A percentile compares a stretch with the other conserved stretches of the same genome.
phyloP scores from a whole-genome alignment of 2,113 vertebrate species.

The Oenanthe oenanthe region DNA sequence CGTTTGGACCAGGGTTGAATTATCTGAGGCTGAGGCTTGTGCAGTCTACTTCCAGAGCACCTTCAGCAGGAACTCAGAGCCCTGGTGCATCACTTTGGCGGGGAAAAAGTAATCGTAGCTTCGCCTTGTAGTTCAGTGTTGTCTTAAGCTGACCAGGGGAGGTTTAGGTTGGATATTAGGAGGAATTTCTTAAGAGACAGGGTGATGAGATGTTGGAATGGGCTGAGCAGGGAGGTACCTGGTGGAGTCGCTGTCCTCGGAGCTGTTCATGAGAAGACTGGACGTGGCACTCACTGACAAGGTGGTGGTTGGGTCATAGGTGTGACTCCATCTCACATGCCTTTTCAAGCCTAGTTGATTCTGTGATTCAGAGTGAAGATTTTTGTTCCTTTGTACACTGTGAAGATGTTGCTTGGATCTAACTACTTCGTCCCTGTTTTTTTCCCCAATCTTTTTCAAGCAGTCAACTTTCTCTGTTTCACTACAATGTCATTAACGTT shows the following conservation, averaged over 20 bases:
- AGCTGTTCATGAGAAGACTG: background rate
- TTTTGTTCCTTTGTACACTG: accelerated
- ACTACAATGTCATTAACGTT: background rate
- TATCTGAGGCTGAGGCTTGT: background rate
- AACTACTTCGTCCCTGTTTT: accelerated
- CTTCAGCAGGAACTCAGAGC: background rate
- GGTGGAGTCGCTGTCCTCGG: background rate
- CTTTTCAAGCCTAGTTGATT: background rate
- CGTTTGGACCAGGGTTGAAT: accelerated
- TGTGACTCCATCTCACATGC: background rate
- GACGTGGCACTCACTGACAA: background rate
- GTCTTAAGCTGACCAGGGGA: background rate
- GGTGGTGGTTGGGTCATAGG: background rate
- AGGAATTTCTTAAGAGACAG: background rate
- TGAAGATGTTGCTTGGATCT: background rate
- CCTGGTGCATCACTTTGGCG: background rate
- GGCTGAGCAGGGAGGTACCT: background rate
- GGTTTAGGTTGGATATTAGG: background rate
- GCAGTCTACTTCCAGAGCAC: background rate
- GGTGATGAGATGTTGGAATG: background rate
- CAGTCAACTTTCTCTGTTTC: background rate
- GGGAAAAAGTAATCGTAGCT: background rate
- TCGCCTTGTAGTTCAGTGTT: accelerated
- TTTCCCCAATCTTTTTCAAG: background rate
- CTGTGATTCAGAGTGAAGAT: background rate